These are phyloP conservation scores for Arnoldichthys spilopterus DNA, from an alignment of 2,797 vertebrate species.

Conservation along the genomic window DNA sequence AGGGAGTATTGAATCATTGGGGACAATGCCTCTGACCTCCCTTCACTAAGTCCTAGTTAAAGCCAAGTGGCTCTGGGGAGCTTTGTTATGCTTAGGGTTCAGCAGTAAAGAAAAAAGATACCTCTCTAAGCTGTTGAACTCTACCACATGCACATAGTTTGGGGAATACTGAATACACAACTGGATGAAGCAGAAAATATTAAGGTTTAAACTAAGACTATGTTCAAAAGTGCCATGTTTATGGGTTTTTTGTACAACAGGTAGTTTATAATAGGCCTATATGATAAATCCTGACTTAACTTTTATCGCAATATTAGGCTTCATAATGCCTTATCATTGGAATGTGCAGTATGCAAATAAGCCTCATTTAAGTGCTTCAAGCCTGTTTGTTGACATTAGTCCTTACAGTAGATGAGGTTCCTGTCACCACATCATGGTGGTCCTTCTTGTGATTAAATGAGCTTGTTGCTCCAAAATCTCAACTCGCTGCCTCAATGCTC, in stretches of 20 bases:
- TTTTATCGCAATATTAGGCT: neutral
- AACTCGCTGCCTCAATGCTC: too few relatives aligned
- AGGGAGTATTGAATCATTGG: neutral
- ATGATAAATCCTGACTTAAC: neutral
- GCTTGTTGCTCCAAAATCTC: too few relatives aligned
- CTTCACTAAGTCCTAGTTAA: neutral
- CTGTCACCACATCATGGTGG: too few relatives aligned
- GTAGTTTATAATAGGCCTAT: neutral
- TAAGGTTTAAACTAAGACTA: too few relatives aligned
- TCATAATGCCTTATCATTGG: neutral
- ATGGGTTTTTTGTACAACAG: neutral
- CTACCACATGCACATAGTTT: constrained; percentile 1
- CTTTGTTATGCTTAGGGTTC: constrained; percentile 8
- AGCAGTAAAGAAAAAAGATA: constrained; percentile 17
- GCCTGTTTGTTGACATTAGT: too few relatives aligned
- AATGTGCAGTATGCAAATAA: neutral
- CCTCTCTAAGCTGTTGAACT: constrained; percentile 25
- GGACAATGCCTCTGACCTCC: neutral
- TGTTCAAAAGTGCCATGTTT: constrained; percentile 9
- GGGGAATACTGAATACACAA: constrained; percentile 25
- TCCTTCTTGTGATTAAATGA: too few relatives aligned
- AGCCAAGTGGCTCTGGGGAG: constrained; percentile 21
- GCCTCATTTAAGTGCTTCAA: too few relatives aligned
- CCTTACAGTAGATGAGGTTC: too few relatives aligned
- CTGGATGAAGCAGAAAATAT: constrained; percentile 23